These are phyloP conservation scores for Encarsia formosa DNA, from an alignment of 2,888 invertebrate species.

Conservation along the genomic window DNA sequence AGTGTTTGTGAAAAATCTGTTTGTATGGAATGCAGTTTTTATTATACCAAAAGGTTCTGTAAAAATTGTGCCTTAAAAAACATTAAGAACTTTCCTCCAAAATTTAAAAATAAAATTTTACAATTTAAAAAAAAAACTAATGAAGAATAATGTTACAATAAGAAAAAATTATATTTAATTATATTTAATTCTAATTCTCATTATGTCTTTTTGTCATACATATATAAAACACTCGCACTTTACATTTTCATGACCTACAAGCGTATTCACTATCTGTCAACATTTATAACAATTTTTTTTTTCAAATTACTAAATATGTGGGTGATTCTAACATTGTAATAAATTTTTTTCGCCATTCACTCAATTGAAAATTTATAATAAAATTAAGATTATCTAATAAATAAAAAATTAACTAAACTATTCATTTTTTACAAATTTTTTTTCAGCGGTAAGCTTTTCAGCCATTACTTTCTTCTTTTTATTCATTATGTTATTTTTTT, in stretches of 20 bases:
- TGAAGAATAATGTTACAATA: slow-evolving; percentile 6
- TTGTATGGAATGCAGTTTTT: slow-evolving; percentile 79
- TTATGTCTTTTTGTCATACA: too few relatives aligned
- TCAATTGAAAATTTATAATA: slow-evolving; percentile 10
- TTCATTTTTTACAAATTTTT: too few relatives aligned
- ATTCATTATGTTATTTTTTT: slow-evolving; percentile 53
- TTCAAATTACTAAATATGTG: too few relatives aligned
- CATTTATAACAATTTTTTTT: too few relatives aligned
- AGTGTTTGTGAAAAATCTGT: slow-evolving; percentile 63
- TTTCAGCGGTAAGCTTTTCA: slow-evolving; percentile 53
- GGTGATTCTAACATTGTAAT: slow-evolving; percentile 12
- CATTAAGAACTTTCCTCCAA: slow-evolving; percentile 63
- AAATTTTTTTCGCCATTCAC: slow-evolving; percentile 12
- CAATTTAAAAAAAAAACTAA: slow-evolving; percentile 35
- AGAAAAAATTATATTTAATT: slow-evolving; percentile 23
- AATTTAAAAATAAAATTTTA: slow-evolving; percentile 63
- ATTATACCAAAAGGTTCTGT: slow-evolving; percentile 73
- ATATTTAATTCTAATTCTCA: slow-evolving; percentile 22
- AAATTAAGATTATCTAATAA: not conserved
- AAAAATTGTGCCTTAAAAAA: slow-evolving; percentile 62
- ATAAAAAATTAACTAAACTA: not conserved
- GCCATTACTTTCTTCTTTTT: slow-evolving; percentile 57
- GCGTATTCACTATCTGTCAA: too few relatives aligned
- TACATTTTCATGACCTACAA: slow-evolving; percentile 14
- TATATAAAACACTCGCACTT: slow-evolving; percentile 21